Evolutionary conservation across 2,888 invertebrate species (phyloP), one percentile per base, ranked within the genome.

Genomic region (Pristionchus entomophagus): DNA sequence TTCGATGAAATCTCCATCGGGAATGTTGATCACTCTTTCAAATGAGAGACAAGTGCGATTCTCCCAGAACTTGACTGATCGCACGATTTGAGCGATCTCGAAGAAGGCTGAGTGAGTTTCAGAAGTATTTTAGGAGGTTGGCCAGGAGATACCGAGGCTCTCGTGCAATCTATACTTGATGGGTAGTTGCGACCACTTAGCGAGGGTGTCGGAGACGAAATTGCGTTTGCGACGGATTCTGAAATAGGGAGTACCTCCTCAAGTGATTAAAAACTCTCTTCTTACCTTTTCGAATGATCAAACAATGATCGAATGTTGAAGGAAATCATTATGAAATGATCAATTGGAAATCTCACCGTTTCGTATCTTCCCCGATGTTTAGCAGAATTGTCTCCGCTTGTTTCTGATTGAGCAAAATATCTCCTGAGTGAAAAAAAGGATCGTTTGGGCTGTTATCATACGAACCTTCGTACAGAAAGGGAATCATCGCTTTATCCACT

Each of bases 161-260:
- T 93, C 93, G 85, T 93, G 93, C 77, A 93, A 91, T 29, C 91
- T 86, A 82, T 93, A 93, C 82, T 88, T 90, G 59, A 93, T 93
- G 6, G 93, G 92, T 35, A 89, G 56, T 10, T 35, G 82, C 35
- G 88, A 88, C 93, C 93, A 93, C 62, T 88, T 89, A 10, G 91
- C 92, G 26, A 90, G 89, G 29, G 91, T 89, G 77, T 93, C 93
- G 1, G 90, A 87, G 38, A 90, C 90, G 49, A 93, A 89, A 14
- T 89, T 90, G 38, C 91, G 84, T 53, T 80, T 85, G 86, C 82
- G 83, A 38, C 87, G 78, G 73, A 83, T 35, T n/a, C 83, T 83
- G 62, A 59, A 83, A 19, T 5, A 14, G n/a, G n/a, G n/a, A n/a
- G n/a, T n/a, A 45, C 6, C n/a, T 78, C 4, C 19, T 78, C 6